A percentile compares a stretch with the other conserved stretches of the same genome.
These are phyloP conservation scores for Megalopta genalis DNA, from an alignment of 1,140 invertebrate genomes.

Conservation along the genomic window DNA sequence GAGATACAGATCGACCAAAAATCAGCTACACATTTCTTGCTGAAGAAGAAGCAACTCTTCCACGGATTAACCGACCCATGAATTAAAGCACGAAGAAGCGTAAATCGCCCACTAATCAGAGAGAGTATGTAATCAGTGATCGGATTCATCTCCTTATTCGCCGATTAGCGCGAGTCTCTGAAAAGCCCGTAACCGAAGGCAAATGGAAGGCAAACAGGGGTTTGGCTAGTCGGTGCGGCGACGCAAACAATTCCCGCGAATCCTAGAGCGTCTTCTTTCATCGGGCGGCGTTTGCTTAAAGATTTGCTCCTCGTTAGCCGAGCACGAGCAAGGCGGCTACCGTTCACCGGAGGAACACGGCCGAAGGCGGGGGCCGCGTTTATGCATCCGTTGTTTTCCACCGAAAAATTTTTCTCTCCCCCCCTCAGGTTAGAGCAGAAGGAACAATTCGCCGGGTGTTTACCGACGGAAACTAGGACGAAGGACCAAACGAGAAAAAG, in stretches of 20 bases:
- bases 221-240: slow-evolving; percentile 11
- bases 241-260: slow-evolving; percentile 39
- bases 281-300: slow-evolving; percentile 65
- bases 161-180: not conserved
- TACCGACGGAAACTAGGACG: slow-evolving; percentile 39
- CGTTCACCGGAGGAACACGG: slow-evolving; percentile 18
- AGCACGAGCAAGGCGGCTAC: slow-evolving; percentile 20
- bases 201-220: slow-evolving; percentile 27
- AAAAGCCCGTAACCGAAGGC: not conserved
- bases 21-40: too few relatives aligned
- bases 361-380: slow-evolving; percentile 28
- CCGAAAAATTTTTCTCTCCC: not conserved
- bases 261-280: slow-evolving; percentile 13
- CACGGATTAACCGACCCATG: too few relatives aligned
- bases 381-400: slow-evolving; percentile 12
- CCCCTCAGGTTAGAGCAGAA: not conserved
- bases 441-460: slow-evolving; percentile 60
- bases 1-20: too few relatives aligned
- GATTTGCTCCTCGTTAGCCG: slow-evolving; percentile 71
- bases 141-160: not conserved
- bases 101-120: too few relatives aligned
- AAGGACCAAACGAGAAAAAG: slow-evolving; percentile 47
- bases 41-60: too few relatives aligned
- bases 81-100: too few relatives aligned
- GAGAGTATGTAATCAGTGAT: too few relatives aligned